Conservation (phyloP, 2,797 vertebrate species). For the Garrulus glandarius region DNA sequence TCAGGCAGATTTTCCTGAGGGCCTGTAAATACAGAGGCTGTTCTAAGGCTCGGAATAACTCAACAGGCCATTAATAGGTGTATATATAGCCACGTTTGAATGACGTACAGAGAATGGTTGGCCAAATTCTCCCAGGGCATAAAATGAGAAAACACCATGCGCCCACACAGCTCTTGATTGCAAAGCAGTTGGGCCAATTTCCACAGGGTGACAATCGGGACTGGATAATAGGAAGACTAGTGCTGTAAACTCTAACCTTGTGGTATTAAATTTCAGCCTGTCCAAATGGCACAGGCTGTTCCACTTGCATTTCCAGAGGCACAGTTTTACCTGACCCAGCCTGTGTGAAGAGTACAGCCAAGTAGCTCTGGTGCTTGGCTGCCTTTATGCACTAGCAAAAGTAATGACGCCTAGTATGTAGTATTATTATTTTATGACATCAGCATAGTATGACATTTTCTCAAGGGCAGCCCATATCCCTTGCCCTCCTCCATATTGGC, state of each 20-base stretch:
- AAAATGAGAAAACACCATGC: neutral
- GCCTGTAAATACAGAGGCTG: neutral
- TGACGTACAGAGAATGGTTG: neutral
- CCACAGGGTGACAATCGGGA: neutral
- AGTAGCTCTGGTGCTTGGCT: constrained; percentile 49
- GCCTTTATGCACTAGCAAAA: constrained; percentile 52
- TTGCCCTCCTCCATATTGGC: constrained; percentile 61
- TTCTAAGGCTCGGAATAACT: neutral
- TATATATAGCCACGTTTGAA: neutral
- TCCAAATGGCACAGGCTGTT: constrained; percentile 10
- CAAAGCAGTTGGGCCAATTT: constrained; percentile 13
- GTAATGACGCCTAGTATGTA: constrained; percentile 59
- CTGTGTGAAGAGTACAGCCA: constrained; percentile 2
- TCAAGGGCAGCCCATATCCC: constrained; percentile 65
- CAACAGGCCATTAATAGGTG: neutral
- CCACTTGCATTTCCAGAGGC: neutral
- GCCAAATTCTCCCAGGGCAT: neutral
- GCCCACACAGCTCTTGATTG: neutral
- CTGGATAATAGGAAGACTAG: neutral
- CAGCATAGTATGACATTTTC: constrained; percentile 66
- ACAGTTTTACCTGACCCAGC: constrained; percentile 20
- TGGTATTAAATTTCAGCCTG: constrained; percentile 12
- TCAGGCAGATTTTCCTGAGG: neutral
- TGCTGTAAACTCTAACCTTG: neutral
- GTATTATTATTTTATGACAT: constrained; percentile 60